Evolutionary conservation across 53 echinoderm and acorn worm genomes (phyloP).

Genomic region (Holothuria scabra): DNA sequence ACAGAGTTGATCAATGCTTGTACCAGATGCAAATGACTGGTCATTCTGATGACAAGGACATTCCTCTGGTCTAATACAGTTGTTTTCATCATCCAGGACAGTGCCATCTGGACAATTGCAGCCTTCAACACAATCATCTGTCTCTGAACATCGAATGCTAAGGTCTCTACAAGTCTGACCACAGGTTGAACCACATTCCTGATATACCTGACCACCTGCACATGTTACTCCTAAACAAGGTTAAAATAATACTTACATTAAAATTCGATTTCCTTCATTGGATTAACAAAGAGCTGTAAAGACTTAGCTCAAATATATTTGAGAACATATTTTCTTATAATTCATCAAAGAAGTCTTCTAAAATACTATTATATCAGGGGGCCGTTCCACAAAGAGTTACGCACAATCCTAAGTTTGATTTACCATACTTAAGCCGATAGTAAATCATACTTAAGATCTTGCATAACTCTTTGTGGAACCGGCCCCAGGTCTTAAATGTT

Average conservation of each 20-base stretch:
- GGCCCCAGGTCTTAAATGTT: slow-evolving; percentile 83
- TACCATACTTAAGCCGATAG: too few relatives aligned
- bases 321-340: too few relatives aligned
- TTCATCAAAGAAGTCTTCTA: too few relatives aligned
- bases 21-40: slow-evolving; percentile 63
- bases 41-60: slow-evolving; percentile 81
- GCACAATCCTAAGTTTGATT: too few relatives aligned
- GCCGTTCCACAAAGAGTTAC: too few relatives aligned
- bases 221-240: slow-evolving; percentile 66
- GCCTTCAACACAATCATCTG: slow-evolving; percentile 82
- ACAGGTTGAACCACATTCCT: slow-evolving; percentile 80
- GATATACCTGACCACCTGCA: slow-evolving; percentile 79
- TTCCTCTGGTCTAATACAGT: slow-evolving; percentile 72
- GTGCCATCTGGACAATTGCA: slow-evolving; percentile 81
- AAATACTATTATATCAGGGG: too few relatives aligned
- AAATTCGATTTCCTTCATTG: too few relatives aligned
- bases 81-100: slow-evolving; percentile 76
- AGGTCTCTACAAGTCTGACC: slow-evolving; percentile 82
- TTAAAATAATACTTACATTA: too few relatives aligned
- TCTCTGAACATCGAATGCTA: slow-evolving; percentile 62
- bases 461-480: too few relatives aligned
- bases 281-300: too few relatives aligned
- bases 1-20: slow-evolving; percentile 72
- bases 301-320: too few relatives aligned
- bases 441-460: too few relatives aligned